phyloP scores from a whole-genome alignment of 2,797 vertebrate genomes.

The Mallotus villosus region DNA sequence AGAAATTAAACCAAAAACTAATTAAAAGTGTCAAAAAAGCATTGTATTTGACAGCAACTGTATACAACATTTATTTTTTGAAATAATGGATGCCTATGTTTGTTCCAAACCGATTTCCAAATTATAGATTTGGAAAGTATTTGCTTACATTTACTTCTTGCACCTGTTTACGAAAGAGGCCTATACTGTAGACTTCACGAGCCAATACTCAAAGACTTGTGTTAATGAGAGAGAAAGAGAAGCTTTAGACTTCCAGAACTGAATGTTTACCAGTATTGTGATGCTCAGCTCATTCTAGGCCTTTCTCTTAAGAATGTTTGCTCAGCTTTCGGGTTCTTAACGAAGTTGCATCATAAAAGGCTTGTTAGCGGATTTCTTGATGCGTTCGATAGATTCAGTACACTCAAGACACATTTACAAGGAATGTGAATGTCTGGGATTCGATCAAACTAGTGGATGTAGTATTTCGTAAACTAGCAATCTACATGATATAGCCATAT shows the following conservation, averaged over 20 bases:
- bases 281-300: conserved; percentile 57
- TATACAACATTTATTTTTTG: too few species aligned
- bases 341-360: conserved; percentile 63
- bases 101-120: too few species aligned
- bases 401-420: background rate
- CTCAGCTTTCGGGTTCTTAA: conserved; percentile 66
- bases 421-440: too few species aligned
- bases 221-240: conserved; percentile 1
- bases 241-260: background rate
- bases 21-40: too few species aligned
- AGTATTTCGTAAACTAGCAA: too few species aligned
- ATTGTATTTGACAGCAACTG: too few species aligned
- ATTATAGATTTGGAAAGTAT: too few species aligned
- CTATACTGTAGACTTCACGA: too few species aligned
- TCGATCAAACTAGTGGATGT: background rate
- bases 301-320: conserved; percentile 54
- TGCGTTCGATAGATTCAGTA: background rate
- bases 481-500: too few species aligned
- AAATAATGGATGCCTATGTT: too few species aligned
- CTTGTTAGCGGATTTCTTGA: conserved; percentile 19
- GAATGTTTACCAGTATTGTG: conserved; percentile 65
- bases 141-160: too few species aligned
- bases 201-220: background rate
- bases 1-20: background rate
- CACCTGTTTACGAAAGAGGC: too few species aligned